Conservation (phyloP, 2,113 vertebrate species). For the Austrofundulus limnaeus region DNA sequence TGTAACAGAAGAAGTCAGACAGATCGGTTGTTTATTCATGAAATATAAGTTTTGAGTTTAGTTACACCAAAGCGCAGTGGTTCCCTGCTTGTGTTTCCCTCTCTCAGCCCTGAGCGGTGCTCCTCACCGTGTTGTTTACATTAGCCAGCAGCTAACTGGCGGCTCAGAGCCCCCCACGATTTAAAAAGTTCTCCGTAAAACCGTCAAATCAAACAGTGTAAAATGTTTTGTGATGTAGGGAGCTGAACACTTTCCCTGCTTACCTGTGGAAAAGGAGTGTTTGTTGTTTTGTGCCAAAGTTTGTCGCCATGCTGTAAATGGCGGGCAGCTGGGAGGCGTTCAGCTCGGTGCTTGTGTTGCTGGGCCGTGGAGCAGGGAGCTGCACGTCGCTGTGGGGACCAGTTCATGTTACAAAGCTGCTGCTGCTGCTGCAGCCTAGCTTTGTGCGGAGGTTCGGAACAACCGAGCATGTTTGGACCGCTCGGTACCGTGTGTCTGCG, state of each 20-base stretch:
- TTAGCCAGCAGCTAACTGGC: conserved; percentile 63
- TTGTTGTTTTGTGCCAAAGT: conserved; percentile 8
- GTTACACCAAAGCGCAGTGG: no score
- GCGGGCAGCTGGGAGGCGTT: conserved; percentile 59
- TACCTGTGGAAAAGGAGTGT: conserved; percentile 26
- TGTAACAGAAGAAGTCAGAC: no score
- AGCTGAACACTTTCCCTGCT: neutral
- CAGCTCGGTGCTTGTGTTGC: conserved; percentile 64
- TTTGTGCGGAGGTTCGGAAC: no score
- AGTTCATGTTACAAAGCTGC: no score
- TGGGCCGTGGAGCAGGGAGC: no score
- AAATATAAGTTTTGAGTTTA: no score
- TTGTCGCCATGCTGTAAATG: conserved; percentile 66
- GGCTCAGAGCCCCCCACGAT: conserved; percentile 11
- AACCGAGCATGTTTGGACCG: neutral
- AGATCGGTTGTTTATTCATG: neutral
- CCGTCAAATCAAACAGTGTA: neutral
- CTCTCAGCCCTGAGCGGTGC: conserved; percentile 31
- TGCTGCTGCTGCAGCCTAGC: neutral
- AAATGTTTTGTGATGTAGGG: accelerated
- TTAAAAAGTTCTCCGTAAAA: conserved; percentile 18
- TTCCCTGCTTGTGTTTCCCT: conserved; percentile 65
- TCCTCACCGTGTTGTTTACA: conserved; percentile 74
- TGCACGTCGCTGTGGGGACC: no score
- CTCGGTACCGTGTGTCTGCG: neutral